Evolutionary conservation across 2,797 vertebrate genomes (phyloP).

Genomic region (Pangasius krempfi): DNA sequence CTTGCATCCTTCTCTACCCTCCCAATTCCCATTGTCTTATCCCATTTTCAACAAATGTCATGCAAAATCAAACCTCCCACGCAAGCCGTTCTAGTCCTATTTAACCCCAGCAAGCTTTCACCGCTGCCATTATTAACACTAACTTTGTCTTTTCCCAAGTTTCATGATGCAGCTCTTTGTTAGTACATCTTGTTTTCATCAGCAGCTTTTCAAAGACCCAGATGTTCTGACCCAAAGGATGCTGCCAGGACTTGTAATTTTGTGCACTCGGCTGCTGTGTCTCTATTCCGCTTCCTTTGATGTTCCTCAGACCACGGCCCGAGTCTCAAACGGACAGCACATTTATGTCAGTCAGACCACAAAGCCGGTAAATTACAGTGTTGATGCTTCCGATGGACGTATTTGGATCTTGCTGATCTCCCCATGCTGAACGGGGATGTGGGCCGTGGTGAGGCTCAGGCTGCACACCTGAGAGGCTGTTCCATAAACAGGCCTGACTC

Average conservation of each 20-base stretch:
- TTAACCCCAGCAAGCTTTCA: slow-evolving; percentile 9
- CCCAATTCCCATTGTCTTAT: slow-evolving; percentile 9
- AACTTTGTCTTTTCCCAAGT: neutral
- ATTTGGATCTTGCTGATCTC: slow-evolving; percentile 40
- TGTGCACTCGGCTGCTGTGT: neutral
- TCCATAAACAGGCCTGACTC: slow-evolving; percentile 41
- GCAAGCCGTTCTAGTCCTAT: neutral
- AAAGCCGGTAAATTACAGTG: slow-evolving; percentile 44
- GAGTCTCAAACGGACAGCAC: slow-evolving; percentile 19
- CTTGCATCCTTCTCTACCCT: slow-evolving; percentile 13
- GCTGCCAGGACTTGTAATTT: slow-evolving; percentile 35
- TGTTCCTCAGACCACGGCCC: slow-evolving; percentile 19
- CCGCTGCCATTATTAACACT: neutral
- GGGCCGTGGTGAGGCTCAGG: slow-evolving; percentile 1
- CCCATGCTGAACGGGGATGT: slow-evolving; percentile 2
- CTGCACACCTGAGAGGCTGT: slow-evolving; percentile 50
- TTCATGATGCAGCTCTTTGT: slow-evolving; percentile 20
- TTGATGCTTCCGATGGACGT: slow-evolving; percentile 23
- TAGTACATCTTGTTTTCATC: slow-evolving; percentile 43
- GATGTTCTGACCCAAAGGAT: slow-evolving; percentile 34
- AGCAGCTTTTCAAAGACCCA: slow-evolving; percentile 46
- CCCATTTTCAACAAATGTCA: slow-evolving; percentile 33
- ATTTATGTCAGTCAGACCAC: slow-evolving; percentile 45
- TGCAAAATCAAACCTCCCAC: slow-evolving; percentile 17
- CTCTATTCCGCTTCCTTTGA: slow-evolving; percentile 29